phyloP scores from a whole-genome alignment of 2,888 invertebrate species.

The Stenolophus ochropezus region DNA sequence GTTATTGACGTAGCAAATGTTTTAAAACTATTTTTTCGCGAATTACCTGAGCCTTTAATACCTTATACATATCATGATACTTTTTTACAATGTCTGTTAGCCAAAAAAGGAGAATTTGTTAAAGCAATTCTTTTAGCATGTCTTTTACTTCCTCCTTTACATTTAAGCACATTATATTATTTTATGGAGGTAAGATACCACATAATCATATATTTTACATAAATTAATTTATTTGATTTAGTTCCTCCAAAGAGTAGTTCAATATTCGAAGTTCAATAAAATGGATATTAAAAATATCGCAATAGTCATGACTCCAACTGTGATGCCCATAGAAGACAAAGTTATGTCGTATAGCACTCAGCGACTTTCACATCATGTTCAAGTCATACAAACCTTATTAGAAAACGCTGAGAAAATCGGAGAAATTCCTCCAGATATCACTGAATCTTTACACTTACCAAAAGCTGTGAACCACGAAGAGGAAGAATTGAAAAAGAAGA shows the following conservation, averaged over 20 bases:
- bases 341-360: constrained; percentile 75
- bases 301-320: constrained; percentile 89
- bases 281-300: constrained; percentile 91
- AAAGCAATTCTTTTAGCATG: constrained; percentile 81
- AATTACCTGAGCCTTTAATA: constrained; percentile 90
- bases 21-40: constrained; percentile 88
- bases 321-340: constrained; percentile 85
- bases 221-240: too few relatives aligned
- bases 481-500: constrained; percentile 78
- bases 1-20: constrained; percentile 91
- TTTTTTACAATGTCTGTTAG: constrained; percentile 81
- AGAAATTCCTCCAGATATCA: constrained; percentile 79
- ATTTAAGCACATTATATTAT: constrained; percentile 87
- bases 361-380: constrained; percentile 81
- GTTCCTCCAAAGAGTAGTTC: constrained; percentile 83
- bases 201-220: too few relatives aligned
- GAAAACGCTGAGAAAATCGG: constrained; percentile 86
- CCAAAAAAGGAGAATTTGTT: constrained; percentile 77
- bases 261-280: constrained; percentile 82
- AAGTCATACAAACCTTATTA: constrained; percentile 85
- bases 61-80: constrained; percentile 84
- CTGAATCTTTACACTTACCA: constrained; percentile 71
- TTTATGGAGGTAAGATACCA: constrained; percentile 81
- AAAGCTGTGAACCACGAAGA: constrained; percentile 74
- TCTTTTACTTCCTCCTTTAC: constrained; percentile 83